A percentile compares a stretch with the other conserved stretches of the same genome.
These are phyloP conservation scores for Solenopsis fugax DNA, from an alignment of 1,140 invertebrate species.

Conservation along the genomic window DNA sequence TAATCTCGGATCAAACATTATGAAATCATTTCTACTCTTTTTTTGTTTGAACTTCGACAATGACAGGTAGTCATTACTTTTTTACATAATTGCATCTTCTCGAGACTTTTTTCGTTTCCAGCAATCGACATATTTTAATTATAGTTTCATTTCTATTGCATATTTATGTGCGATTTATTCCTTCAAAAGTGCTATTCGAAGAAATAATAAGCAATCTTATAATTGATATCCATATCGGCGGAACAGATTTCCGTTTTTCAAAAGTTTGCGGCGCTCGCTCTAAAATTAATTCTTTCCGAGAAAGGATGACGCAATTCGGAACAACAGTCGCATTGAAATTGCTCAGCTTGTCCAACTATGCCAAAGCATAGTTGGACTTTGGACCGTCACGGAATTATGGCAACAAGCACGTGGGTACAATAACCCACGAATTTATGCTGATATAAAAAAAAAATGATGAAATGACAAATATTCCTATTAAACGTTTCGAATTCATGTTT, in stretches of 20 bases:
- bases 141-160: neutral
- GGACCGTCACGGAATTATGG: neutral
- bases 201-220: neutral
- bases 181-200: neutral
- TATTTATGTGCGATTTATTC: neutral
- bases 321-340: slow-evolving; percentile 22
- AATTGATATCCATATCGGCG: neutral
- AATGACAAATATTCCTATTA: neutral
- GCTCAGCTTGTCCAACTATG: neutral
- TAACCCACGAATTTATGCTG: slow-evolving; percentile 4
- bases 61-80: neutral
- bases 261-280: neutral
- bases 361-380: slow-evolving; percentile 28
- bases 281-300: slow-evolving; percentile 42
- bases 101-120: neutral
- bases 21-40: neutral
- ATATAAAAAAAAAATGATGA: neutral
- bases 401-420: slow-evolving; percentile 15
- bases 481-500: neutral
- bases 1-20: neutral
- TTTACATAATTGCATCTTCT: neutral
- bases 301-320: slow-evolving; percentile 41
- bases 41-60: neutral
- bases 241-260: neutral
- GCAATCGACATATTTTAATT: neutral